Evolutionary conservation across 2,797 vertebrate species (phyloP), one percentile per base, ranked within the genome.

Genomic region (Gymnoscopelus braueri): DNA sequence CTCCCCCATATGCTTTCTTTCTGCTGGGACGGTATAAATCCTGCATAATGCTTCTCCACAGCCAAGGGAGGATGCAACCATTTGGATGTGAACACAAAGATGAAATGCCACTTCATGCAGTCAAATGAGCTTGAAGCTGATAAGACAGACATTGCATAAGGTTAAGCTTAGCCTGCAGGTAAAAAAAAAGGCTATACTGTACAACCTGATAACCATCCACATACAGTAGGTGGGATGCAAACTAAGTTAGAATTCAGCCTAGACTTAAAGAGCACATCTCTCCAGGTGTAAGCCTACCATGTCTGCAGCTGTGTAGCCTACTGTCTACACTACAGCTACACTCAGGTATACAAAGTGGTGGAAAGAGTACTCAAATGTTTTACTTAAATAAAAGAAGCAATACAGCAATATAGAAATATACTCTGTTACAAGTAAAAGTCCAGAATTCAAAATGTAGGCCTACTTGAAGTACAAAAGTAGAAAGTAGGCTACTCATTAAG

Each of bases 191-290:
- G 2, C 26, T 29, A 29, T 29, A 26, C 35, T 3, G 5, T 4
- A 71, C 14, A 69, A 68, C 26, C 44, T 72, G 57, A 39, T 67
- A 35, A 61, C 68, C 65, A 76, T 79, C 58, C 48, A 59, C 57
- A 65, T 70, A 29, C 63, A 69, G 19, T 58, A 65, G 60, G n/a
- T 13, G 39, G 39, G 8, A 51, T 51, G 50, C 50, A 51, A 13
- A 15, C 50, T 4, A n/a, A 51, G 3, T 3, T 51, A 51, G n/a
- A 13, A 51, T 50, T 50, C 49, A 3, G 49, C 12, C 12, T 50
- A 2, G 7, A 39, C 35, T 0, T 0, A 35, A 35, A 35, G 5
- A 8, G 4, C 35, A 39, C 19, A 19, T 19, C 2, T 39, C 1
- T 39, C 35, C 35, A 39, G 35, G 32, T 35, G 32, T 7, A 19